Base-by-base conservation (phyloP, 2,113 vertebrate genomes). In the Glaucomys volans region DNA sequence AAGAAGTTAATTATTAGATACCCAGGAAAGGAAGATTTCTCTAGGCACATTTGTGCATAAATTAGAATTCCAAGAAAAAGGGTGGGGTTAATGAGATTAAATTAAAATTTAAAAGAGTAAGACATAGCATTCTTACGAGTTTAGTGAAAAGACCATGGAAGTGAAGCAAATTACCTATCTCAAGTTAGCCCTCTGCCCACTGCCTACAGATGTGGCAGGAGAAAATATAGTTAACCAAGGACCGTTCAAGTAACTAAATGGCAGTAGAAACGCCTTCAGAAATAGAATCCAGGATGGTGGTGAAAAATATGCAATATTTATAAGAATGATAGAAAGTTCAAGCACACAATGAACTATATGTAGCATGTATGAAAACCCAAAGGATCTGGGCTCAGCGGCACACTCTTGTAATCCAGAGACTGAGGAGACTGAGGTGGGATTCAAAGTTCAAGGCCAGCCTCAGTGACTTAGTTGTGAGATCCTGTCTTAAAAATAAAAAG, bases 21-120 rank as follows among this genome's bases (percentile, higher is more conserved):
- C 12, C 44, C 44, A 26, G 62, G 22, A 88, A 82, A 77, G 32
- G 37, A 95, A 72, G 64, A 52, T 37, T 35, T 96, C 16, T 91
- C 18, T 91, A 59, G 76, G 72, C 47, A 50, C 7, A 76, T 5
- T 67, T 79, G 28, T 7, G n/a, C 17, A 79, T 79, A 75, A 66
- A 80, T 74, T 83, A 89, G 69, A 90, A 93, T 87, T 79, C 80
- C n/a, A 94, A 89, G 82, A 69, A 91, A 80, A 96, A 83, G 57
- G 52, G 35, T 87, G 59, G 87, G 95, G 84, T 75, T 72, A 94
- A 26, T 17, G 52, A 82, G 17, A n/a, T 26, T 50, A 90, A 67
- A 77, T 94, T 71, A 64, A 90, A 93, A 83, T 37, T 24, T 91
- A 8, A 44, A 94, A 95, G 87, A 72, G 40, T 50, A 91, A 88